Conservation (phyloP, 2,113 vertebrate species). For the Bombycilla garrulus region DNA sequence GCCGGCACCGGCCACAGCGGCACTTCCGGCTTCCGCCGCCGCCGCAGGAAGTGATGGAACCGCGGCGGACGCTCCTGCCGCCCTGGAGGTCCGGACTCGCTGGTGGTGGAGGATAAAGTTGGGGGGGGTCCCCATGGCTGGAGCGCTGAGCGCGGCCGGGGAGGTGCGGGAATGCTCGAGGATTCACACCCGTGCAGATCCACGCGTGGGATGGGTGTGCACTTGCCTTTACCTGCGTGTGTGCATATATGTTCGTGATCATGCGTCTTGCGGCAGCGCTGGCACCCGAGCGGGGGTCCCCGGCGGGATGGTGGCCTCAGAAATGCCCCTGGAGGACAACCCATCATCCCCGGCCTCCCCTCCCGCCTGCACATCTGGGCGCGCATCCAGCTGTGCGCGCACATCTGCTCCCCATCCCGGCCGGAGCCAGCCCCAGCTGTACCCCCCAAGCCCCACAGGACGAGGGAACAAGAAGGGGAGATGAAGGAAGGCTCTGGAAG, state of each 20-base stretch:
- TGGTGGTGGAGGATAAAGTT: rapidly evolving
- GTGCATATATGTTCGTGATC: rapidly evolving
- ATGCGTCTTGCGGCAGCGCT: rapidly evolving
- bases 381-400: neutral
- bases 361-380: neutral
- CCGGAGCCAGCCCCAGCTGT: neutral
- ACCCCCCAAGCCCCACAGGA: neutral
- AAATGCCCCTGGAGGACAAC: neutral
- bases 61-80: neutral
- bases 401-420: neutral
- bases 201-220: rapidly evolving
- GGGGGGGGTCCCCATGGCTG: rapidly evolving
- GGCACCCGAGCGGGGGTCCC: neutral
- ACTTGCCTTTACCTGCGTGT: rapidly evolving
- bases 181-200: rapidly evolving
- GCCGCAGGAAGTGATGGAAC: neutral
- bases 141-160: rapidly evolving
- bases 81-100: neutral
- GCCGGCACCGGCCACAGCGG: constrained; percentile 6
- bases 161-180: too few relatives aligned
- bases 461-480: neutral
- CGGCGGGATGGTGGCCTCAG: neutral
- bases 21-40: constrained; percentile 33
- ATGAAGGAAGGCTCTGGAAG: rapidly evolving
- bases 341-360: neutral